These are phyloP conservation scores for Lutraria rhynchaena DNA, from an alignment of 1,140 invertebrate species.

Conservation along the genomic window DNA sequence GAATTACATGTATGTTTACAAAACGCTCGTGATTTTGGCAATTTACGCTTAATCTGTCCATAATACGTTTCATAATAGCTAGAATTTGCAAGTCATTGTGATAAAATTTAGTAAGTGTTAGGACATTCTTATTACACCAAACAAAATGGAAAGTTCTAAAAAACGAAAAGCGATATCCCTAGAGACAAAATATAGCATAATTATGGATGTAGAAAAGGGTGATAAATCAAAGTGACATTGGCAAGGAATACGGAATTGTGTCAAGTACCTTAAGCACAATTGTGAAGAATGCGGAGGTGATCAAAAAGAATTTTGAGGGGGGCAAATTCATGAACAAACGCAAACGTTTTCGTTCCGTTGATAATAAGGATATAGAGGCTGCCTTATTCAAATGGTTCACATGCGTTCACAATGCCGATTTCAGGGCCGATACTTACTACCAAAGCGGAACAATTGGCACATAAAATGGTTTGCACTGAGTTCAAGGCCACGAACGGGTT, in stretches of 20 bases:
- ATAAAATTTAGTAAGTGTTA: no score
- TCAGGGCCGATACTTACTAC: not conserved
- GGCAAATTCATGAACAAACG: not conserved
- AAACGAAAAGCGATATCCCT: not conserved
- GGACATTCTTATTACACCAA: no score
- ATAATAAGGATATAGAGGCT: not conserved
- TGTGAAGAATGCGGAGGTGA: not conserved
- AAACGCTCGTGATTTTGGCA: no score
- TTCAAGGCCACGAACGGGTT: not conserved
- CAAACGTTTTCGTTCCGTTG: no score
- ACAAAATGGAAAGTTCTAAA: no score
- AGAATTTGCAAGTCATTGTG: no score
- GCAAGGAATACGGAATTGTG: not conserved
- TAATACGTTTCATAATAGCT: no score
- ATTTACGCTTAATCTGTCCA: no score
- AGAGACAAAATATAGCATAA: constrained; percentile 7
- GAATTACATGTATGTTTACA: no score
- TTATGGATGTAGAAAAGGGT: no score
- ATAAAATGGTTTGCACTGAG: not conserved
- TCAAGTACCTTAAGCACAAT: no score
- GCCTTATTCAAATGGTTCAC: constrained; percentile 3
- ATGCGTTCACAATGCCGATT: not conserved
- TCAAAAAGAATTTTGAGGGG: not conserved
- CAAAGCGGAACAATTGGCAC: no score
- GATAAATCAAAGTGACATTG: not conserved